A percentile compares a stretch with the other conserved stretches of the same genome.
Conservation (phyloP, 2,797 vertebrate species). For the Glyptemys insculpta region DNA sequence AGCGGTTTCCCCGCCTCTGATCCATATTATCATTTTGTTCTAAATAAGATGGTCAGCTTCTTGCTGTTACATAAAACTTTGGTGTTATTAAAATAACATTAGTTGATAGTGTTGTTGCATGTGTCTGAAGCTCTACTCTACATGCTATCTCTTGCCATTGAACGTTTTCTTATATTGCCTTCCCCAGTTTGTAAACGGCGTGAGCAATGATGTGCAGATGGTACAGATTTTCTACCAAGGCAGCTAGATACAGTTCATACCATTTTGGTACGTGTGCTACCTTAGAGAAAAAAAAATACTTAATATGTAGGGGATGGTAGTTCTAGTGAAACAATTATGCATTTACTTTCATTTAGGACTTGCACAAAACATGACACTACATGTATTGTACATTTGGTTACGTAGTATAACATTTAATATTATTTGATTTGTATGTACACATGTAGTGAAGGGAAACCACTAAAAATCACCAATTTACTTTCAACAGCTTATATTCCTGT, state of each 20-base stretch:
- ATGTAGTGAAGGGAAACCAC: neutral
- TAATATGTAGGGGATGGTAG: neutral
- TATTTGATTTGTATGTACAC: neutral
- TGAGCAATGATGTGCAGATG: neutral
- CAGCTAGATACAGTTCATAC: neutral
- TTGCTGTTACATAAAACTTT: neutral
- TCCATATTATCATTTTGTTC: neutral
- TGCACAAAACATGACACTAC: constrained; percentile 8
- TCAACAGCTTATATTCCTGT: neutral
- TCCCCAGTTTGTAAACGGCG: neutral
- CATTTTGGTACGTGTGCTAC: neutral
- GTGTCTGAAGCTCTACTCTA: neutral
- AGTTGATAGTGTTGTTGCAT: neutral
- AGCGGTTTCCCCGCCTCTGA: constrained; percentile 46
- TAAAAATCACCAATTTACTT: constrained; percentile 7
- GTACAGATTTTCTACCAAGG: neutral
- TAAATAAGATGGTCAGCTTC: neutral
- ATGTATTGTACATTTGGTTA: neutral
- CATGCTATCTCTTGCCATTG: fast-evolving
- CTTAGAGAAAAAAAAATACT: neutral
- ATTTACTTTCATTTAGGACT: neutral
- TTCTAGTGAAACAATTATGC: neutral
- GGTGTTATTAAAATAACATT: neutral
- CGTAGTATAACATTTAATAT: neutral
- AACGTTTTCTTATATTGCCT: neutral